phyloP scores from a whole-genome alignment of 2,888 invertebrate genomes.

The Leptinotarsa haldemani region DNA sequence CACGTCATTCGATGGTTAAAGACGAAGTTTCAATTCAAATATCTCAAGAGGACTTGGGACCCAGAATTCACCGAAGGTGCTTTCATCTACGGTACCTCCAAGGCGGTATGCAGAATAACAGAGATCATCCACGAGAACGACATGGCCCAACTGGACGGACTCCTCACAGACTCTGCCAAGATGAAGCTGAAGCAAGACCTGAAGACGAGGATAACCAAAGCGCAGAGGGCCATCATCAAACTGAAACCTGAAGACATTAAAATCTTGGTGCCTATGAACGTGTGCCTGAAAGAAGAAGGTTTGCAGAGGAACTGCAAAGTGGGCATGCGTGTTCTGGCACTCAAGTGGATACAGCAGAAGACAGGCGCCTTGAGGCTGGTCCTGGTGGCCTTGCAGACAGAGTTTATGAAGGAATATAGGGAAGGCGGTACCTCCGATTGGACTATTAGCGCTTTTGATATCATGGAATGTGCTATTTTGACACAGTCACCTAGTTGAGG shows the following conservation, averaged over 20 bases:
- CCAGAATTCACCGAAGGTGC: conserved; percentile 65
- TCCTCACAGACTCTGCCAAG: conserved; percentile 56
- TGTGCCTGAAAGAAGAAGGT: conserved; percentile 51
- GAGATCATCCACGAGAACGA: conserved; percentile 61
- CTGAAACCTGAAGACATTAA: conserved; percentile 62
- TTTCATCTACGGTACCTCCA: conserved; percentile 62
- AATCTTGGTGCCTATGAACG: conserved; percentile 61
- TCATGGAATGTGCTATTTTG: conserved; percentile 61
- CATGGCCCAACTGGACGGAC: conserved; percentile 56
- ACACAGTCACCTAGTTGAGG: conserved; percentile 28
- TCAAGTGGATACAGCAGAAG: conserved; percentile 60
- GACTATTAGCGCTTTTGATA: conserved; percentile 61
- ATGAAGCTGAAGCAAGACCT: conserved; percentile 57
- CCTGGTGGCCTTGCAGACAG: conserved; percentile 62
- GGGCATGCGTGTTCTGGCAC: conserved; percentile 59
- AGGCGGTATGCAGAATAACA: conserved; percentile 62
- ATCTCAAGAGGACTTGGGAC: conserved; percentile 62
- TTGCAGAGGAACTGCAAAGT: conserved; percentile 55
- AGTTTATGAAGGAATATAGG: conserved; percentile 62
- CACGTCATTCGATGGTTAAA: conserved; percentile 62
- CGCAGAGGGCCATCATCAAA: conserved; percentile 59
- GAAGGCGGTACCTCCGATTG: conserved; percentile 57
- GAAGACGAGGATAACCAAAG: conserved; percentile 53
- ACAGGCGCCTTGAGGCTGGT: conserved; percentile 58
- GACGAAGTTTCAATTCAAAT: conserved; percentile 62